phyloP scores from a whole-genome alignment of 2,113 vertebrate genomes.

The Stigmatopora argus region DNA sequence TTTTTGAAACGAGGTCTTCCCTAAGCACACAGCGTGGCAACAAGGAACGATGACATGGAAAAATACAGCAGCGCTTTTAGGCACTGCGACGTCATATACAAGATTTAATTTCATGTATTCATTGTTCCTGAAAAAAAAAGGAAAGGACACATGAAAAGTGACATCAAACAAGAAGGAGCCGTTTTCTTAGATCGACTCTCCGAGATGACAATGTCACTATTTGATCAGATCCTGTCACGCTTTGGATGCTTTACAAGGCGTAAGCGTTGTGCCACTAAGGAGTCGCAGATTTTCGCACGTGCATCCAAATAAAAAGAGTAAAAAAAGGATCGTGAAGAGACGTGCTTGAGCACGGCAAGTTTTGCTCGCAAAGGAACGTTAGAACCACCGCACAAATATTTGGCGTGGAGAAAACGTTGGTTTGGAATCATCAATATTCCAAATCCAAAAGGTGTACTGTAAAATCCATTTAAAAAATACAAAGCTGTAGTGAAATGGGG shows the following conservation, averaged over 20 bases:
- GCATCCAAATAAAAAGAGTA: slow-evolving; percentile 45
- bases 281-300: slow-evolving; percentile 30
- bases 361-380: slow-evolving; percentile 62
- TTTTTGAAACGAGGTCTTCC: slow-evolving; percentile 46
- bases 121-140: slow-evolving; percentile 10
- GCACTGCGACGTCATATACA: slow-evolving; percentile 40
- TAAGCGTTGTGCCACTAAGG: slow-evolving; percentile 32
- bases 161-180: slow-evolving; percentile 4
- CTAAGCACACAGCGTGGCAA: slow-evolving; percentile 47
- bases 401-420: slow-evolving; percentile 25
- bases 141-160: slow-evolving; percentile 3
- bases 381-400: slow-evolving; percentile 58
- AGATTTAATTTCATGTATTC: slow-evolving; percentile 23
- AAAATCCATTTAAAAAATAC: slow-evolving; percentile 19
- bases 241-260: slow-evolving; percentile 32
- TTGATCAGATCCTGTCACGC: slow-evolving; percentile 20
- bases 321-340: slow-evolving; percentile 54
- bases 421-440: slow-evolving; percentile 8
- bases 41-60: slow-evolving; percentile 64
- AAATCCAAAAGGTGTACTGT: slow-evolving; percentile 44
- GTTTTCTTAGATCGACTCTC: neutral
- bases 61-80: slow-evolving; percentile 56
- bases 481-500: slow-evolving; percentile 7
- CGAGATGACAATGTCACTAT: slow-evolving; percentile 1
- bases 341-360: slow-evolving; percentile 52